Conservation (phyloP, 2,888 invertebrate species). For the Apamea monoglypha region DNA sequence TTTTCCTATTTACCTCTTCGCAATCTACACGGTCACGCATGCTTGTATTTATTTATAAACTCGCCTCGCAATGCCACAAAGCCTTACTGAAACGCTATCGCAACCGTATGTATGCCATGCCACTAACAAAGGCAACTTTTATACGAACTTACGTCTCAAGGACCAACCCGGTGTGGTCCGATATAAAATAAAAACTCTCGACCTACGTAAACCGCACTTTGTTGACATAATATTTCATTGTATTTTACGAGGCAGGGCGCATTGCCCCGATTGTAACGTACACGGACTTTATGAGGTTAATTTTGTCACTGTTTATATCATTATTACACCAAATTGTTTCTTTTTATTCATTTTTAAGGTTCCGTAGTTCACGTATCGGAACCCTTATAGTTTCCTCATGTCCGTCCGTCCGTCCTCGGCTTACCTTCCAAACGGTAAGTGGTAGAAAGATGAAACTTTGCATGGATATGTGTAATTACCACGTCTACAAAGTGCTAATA, state of each 20-base stretch:
- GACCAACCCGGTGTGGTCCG: constrained; percentile 63
- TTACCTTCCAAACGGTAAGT: too few relatives aligned
- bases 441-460: too few relatives aligned
- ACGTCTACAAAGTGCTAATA: too few relatives aligned
- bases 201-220: constrained; percentile 61
- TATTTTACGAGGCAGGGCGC: constrained; percentile 56
- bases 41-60: constrained; percentile 32
- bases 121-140: constrained; percentile 61
- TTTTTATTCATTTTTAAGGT: constrained; percentile 47
- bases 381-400: too few relatives aligned
- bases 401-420: too few relatives aligned
- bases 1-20: background rate
- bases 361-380: too few relatives aligned
- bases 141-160: constrained; percentile 56
- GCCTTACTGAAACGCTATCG: constrained; percentile 47
- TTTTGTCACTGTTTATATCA: constrained; percentile 56
- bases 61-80: constrained; percentile 32
- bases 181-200: constrained; percentile 62
- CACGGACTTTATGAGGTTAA: constrained; percentile 48
- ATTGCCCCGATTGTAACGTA: constrained; percentile 54
- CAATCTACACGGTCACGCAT: background rate
- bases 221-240: constrained; percentile 63
- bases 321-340: constrained; percentile 56
- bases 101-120: constrained; percentile 44
- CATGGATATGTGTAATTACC: too few relatives aligned